phyloP scores from a whole-genome alignment of 2,113 vertebrate species.

The Dasypus novemcinctus region DNA sequence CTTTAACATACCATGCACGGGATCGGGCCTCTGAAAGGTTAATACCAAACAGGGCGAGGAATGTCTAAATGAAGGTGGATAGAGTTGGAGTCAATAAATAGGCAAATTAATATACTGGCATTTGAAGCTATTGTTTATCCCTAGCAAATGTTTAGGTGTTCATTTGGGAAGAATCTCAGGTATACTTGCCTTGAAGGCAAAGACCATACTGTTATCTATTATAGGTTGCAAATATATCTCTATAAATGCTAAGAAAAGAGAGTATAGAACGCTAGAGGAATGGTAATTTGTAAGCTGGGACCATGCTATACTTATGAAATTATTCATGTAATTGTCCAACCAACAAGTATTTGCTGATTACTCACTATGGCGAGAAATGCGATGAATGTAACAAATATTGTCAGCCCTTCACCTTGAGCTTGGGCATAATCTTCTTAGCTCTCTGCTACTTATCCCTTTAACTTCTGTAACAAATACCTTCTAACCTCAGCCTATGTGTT shows the following conservation, averaged over 20 bases:
- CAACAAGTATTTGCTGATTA: not conserved
- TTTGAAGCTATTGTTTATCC: not conserved
- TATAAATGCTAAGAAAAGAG: constrained; percentile 10
- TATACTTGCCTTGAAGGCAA: not conserved
- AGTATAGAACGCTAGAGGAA: not conserved
- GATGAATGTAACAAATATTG: not conserved
- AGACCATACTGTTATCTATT: not conserved
- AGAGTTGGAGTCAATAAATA: not conserved
- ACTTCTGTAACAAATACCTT: not conserved
- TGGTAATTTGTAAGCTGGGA: not conserved
- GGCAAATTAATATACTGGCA: not conserved
- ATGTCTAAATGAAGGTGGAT: not conserved
- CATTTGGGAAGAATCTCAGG: not conserved
- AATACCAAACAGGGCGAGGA: not conserved
- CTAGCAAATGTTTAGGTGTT: constrained; percentile 11
- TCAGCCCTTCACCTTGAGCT: not conserved
- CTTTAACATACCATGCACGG: not conserved
- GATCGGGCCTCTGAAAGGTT: not conserved
- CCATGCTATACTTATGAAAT: constrained; percentile 10
- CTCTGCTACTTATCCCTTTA: not conserved
- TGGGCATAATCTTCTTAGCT: not conserved
- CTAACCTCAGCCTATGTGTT: not conserved
- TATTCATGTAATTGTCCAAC: not conserved
- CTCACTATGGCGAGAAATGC: not conserved
- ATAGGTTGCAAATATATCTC: constrained; percentile 10